phyloP scores from a whole-genome alignment of 2,113 vertebrate species.

The Clupea harengus region DNA sequence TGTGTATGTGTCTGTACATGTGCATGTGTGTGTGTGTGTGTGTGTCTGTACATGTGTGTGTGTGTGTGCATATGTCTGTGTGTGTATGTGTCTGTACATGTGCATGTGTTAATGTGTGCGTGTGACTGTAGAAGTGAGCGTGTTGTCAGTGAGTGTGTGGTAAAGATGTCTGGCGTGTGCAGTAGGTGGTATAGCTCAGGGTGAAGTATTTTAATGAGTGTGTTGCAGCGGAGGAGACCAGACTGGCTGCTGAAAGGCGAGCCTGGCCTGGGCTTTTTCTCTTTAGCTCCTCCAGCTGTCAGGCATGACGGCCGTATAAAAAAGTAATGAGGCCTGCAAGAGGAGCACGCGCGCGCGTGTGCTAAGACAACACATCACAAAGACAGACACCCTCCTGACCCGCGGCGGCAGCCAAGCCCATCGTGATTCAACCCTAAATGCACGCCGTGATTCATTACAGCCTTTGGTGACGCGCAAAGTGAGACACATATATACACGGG shows the following conservation, averaged over 20 bases:
- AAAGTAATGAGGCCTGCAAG: conserved; percentile 1
- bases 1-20: not conserved
- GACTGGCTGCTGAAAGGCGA: not conserved
- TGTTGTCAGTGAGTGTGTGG: not conserved
- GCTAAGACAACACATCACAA: conserved; percentile 6
- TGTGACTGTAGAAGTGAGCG: not conserved
- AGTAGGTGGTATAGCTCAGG: not conserved
- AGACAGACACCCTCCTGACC: not conserved
- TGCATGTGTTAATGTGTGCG: not conserved
- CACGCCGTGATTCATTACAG: not conserved
- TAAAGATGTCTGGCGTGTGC: not conserved
- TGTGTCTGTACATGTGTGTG: not conserved
- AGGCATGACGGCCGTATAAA: not conserved
- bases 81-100: not conserved
- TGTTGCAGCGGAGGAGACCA: not conserved
- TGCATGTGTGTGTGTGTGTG: not conserved
- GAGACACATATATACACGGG: not conserved
- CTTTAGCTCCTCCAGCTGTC: not conserved
- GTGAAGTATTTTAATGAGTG: conserved; percentile 18
- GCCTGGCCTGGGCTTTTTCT: not conserved
- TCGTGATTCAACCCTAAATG: not conserved
- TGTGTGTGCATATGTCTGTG: not conserved
- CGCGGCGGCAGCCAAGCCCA: not conserved
- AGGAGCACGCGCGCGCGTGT: not conserved
- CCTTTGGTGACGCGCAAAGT: not conserved